These are phyloP conservation scores for Corydoras sp. DNA, from an alignment of 2,113 vertebrate species.

Conservation along the genomic window DNA sequence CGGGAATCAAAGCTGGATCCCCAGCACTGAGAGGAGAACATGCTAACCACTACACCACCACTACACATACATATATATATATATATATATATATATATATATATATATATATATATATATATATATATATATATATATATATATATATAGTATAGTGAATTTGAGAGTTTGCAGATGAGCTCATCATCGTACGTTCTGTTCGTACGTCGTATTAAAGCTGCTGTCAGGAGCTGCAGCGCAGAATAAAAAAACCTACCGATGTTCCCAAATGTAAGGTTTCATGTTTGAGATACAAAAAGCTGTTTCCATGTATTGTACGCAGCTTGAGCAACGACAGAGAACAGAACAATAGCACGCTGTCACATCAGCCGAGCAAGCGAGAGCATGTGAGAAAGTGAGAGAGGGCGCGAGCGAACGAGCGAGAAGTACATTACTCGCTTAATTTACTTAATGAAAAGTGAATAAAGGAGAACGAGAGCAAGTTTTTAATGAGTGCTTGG, in stretches of 20 bases:
- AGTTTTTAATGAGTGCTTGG: constrained; percentile 41
- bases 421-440: constrained; percentile 26
- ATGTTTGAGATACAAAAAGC: constrained; percentile 35
- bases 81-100: too few species aligned
- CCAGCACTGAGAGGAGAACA: too few species aligned
- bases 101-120: too few species aligned
- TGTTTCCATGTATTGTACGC: constrained; percentile 34
- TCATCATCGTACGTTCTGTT: background rate
- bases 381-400: constrained; percentile 19
- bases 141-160: too few species aligned
- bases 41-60: too few species aligned
- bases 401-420: constrained; percentile 8
- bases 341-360: constrained; percentile 39
- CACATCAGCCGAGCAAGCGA: constrained; percentile 17
- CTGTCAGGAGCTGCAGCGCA: constrained; percentile 11
- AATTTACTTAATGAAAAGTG: constrained; percentile 47
- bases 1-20: too few species aligned
- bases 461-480: constrained; percentile 41
- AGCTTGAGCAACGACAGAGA: constrained; percentile 32
- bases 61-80: too few species aligned
- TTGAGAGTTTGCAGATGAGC: too few species aligned
- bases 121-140: too few species aligned
- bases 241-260: background rate
- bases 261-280: constrained; percentile 38
- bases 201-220: constrained; percentile 25